Base-by-base conservation (phyloP, 1,140 invertebrate genomes). In the Macrobrachium rosenbergii region DNA sequence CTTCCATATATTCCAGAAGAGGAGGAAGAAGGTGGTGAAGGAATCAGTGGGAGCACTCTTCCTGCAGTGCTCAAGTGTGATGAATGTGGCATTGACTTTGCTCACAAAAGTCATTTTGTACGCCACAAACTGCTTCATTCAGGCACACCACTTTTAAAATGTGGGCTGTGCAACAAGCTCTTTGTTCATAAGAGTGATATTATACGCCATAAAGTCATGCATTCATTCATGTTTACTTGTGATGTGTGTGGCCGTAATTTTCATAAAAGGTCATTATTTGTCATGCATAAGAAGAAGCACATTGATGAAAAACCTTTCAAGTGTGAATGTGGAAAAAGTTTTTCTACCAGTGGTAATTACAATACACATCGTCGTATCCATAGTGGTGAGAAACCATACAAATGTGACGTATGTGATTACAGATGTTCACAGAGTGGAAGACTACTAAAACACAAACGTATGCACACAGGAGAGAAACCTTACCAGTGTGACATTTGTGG, bases 281-380 rank as follows among this genome's bases (percentile, higher is more conserved):
- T 89, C 28, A 88, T 89, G 83, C 90, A 90, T 77, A 97, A 99
- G 92, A 94, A 98, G 92, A 99, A 99, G 60, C 89, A 90, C 64
- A 62, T 88, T 37, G 88, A 89, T 63, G 89, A 87, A 59, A 89
- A 89, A 28, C 90, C 88, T 28, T 89, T 88, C 82, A 83, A 87
- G 45, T 94, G 94, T 88, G 92, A 93, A 60, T 94, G 94, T 83
- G 79, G 88, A 16, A 90, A 90, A n/a, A 83, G 84, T 17, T 91
- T 91, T 67, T 89, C 90, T 58, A 90, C 90, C 58, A 90, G 90
- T 58, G 88, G 89, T 11, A 89, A 99, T 93, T 93, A 99, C 16
- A 99, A 99, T 92, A 98, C 99, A 89, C 98, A 99, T 92, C 92
- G 99, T 64, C 94, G 99, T 85, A 99, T 98, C 19, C 99, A 99